These are phyloP conservation scores for Ormyrus pomaceus DNA, from an alignment of 2,888 invertebrate genomes.

Conservation along the genomic window DNA sequence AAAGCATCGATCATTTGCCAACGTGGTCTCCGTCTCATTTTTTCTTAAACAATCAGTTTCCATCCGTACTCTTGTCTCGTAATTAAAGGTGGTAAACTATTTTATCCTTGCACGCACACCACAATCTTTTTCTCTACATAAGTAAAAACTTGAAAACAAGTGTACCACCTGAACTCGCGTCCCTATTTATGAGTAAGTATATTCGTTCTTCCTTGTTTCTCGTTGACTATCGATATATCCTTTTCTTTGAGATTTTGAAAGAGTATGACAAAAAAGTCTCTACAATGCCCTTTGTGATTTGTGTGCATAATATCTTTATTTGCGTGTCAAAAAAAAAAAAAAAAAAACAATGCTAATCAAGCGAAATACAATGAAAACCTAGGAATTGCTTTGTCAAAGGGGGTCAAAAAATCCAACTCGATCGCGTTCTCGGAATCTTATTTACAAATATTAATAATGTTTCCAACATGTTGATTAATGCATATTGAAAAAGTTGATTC, in stretches of 20 bases:
- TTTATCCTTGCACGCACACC: conserved; percentile 43
- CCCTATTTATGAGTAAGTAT: conserved; percentile 55
- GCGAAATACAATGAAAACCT: conserved; percentile 47
- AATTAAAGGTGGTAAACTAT: conserved; percentile 7
- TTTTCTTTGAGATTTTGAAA: conserved; percentile 35
- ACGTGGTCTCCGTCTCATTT: conserved; percentile 54
- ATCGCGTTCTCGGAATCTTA: conserved; percentile 48
- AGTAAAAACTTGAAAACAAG: conserved; percentile 23
- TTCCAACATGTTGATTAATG: conserved; percentile 30
- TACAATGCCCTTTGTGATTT: conserved; percentile 52
- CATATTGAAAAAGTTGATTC: conserved; percentile 23
- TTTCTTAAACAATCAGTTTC: conserved; percentile 30
- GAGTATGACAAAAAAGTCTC: conserved; percentile 16
- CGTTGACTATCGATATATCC: conserved; percentile 34
- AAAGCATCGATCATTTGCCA: conserved; percentile 41
- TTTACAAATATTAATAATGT: conserved; percentile 20
- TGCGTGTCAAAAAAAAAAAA: conserved; percentile 52
- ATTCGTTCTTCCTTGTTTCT: conserved; percentile 54
- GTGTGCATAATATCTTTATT: conserved; percentile 57
- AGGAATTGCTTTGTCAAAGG: conserved; percentile 51
- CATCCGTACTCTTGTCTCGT: conserved; percentile 56
- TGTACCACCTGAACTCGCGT: conserved; percentile 48
- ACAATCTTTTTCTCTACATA: conserved; percentile 48
- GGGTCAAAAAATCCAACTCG: conserved; percentile 16
- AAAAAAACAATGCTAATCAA: conserved; percentile 43